Conservation (phyloP, 2,888 invertebrate genomes). For the Julus scandinavius region DNA sequence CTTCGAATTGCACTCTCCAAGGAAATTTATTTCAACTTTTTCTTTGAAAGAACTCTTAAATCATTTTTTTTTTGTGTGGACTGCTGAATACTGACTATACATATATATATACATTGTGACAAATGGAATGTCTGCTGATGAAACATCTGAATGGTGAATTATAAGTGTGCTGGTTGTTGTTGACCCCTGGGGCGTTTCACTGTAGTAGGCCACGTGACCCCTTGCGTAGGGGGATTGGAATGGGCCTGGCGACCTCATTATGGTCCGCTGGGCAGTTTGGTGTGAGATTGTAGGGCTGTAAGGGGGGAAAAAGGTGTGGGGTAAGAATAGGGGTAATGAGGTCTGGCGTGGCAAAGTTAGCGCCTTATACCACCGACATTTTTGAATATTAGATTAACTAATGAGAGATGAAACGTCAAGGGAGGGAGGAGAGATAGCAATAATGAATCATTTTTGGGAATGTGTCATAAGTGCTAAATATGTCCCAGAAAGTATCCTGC, state of each 20-base stretch:
- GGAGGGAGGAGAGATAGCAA: not conserved
- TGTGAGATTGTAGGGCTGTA: not conserved
- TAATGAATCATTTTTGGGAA: not conserved
- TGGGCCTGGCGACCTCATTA: not conserved
- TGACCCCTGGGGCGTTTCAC: not conserved
- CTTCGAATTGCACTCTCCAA: too few relatives aligned
- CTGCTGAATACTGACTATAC: too few relatives aligned
- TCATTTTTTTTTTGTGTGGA: not conserved
- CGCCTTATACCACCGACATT: not conserved
- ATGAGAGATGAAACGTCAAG: constrained; percentile 1
- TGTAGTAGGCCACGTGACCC: not conserved
- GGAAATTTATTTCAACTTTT: too few relatives aligned
- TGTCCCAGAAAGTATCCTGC: not conserved
- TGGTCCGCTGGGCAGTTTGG: not conserved
- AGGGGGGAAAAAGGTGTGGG: not conserved
- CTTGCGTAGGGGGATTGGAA: not conserved
- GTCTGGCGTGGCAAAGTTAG: not conserved
- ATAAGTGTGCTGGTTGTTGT: not conserved
- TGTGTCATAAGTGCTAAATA: not conserved
- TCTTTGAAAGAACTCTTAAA: too few relatives aligned
- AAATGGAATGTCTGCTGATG: not conserved
- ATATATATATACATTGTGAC: not conserved
- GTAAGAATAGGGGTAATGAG: not conserved
- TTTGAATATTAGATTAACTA: not conserved
- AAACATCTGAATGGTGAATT: not conserved